These are phyloP conservation scores for Pachyuromys duprasi DNA, from an alignment of 2,797 vertebrate genomes.

Conservation along the genomic window DNA sequence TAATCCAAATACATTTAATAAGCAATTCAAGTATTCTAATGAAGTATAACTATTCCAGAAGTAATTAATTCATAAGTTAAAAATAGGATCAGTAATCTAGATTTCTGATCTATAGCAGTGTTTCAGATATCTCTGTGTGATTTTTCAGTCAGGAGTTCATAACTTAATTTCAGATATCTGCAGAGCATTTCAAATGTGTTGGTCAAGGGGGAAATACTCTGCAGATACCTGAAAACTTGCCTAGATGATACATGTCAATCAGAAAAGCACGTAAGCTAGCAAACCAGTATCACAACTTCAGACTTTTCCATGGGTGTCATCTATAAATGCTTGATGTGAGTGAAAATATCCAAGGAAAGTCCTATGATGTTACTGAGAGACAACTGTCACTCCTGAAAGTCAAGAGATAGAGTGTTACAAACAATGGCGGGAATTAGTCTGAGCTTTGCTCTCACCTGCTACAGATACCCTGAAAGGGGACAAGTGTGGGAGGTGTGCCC, in stretches of 20 bases:
- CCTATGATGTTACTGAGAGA: not conserved
- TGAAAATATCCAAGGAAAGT: not conserved
- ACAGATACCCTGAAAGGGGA: not conserved
- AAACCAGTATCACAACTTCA: not conserved
- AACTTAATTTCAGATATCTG: too few species aligned
- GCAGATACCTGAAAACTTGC: not conserved
- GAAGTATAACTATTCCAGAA: not conserved
- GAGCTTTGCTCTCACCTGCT: not conserved
- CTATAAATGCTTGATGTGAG: not conserved
- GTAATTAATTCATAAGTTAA: not conserved
- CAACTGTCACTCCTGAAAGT: not conserved
- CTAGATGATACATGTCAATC: not conserved
- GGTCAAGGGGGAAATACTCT: not conserved
- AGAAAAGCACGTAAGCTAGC: not conserved
- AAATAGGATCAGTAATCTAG: not conserved
- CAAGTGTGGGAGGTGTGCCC: not conserved
- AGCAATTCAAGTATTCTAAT: constrained; percentile 9
- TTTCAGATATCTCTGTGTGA: not conserved
- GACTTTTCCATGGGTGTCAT: not conserved
- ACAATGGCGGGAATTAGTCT: not conserved
- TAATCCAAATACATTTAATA: not conserved
- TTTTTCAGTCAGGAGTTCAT: not conserved
- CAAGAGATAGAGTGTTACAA: fast-evolving
- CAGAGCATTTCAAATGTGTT: not conserved
- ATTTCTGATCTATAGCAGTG: not conserved